These are phyloP conservation scores for Cyphomyrmex costatus DNA, from an alignment of 1,140 invertebrate species.

Conservation along the genomic window DNA sequence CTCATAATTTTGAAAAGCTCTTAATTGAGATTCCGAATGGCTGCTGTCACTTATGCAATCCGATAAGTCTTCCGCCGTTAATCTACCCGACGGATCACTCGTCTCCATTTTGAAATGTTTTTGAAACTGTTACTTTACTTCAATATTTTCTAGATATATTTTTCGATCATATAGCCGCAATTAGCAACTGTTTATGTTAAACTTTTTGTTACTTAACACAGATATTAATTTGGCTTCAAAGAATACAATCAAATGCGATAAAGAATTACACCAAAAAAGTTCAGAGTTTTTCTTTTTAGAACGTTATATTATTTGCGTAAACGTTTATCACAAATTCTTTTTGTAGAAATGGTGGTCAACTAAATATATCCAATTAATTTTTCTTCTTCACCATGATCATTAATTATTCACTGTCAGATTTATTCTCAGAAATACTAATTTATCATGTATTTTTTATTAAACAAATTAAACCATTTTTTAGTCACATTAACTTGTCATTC, in stretches of 20 bases:
- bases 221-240: neutral
- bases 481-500: neutral
- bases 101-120: conserved; percentile 78
- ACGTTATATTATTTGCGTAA: neutral
- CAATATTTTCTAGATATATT: conserved; percentile 6
- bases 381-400: conserved; percentile 32
- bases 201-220: neutral
- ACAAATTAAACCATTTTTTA: neutral
- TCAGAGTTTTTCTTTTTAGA: neutral
- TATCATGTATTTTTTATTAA: neutral
- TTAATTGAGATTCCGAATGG: conserved; percentile 73
- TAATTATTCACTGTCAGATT: neutral
- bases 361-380: conserved; percentile 9
- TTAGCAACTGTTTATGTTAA: neutral
- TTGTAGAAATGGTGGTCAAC: neutral
- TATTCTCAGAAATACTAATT: neutral
- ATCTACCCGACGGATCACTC: conserved; percentile 77
- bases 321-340: conserved; percentile 14
- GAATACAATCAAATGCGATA: neutral
- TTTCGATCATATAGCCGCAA: neutral
- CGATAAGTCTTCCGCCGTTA: conserved; percentile 82
- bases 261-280: neutral
- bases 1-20: conserved; percentile 78
- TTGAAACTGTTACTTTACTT: neutral
- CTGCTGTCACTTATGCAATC: conserved; percentile 83